Percentiles rank a stretch among this genome's conserved stretches.
These are phyloP conservation scores for Burhinus oedicnemus DNA, from an alignment of 2,113 vertebrate genomes.

Conservation along the genomic window DNA sequence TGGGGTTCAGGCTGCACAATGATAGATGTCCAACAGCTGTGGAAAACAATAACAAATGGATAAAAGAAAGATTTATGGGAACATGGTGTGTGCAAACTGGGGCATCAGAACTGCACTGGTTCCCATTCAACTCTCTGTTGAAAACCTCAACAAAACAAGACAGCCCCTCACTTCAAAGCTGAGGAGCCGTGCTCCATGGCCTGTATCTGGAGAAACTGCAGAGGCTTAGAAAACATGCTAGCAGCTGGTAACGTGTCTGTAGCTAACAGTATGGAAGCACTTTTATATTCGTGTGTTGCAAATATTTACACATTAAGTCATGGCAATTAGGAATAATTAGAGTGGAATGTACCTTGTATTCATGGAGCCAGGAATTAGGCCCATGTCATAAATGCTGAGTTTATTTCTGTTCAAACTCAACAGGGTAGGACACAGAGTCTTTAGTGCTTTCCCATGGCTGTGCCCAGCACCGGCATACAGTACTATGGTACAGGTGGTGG, in stretches of 20 bases:
- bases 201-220: neutral
- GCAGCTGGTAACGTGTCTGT: neutral
- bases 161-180: constrained; percentile 3
- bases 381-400: neutral
- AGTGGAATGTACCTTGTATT: constrained; percentile 61
- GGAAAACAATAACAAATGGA: constrained; percentile 17
- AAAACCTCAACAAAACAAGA: constrained; percentile 1
- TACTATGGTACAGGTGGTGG: neutral
- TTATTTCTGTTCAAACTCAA: neutral
- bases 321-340: constrained; percentile 60
- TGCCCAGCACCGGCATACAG: neutral
- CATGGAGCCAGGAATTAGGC: neutral
- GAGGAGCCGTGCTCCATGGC: neutral
- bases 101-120: neutral
- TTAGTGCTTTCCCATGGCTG: neutral
- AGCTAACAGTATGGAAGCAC: constrained; percentile 46
- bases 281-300: constrained; percentile 16
- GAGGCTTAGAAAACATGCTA: neutral
- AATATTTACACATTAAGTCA: constrained; percentile 62
- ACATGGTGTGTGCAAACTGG: neutral
- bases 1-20: neutral
- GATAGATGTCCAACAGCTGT: neutral
- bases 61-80: constrained; percentile 2
- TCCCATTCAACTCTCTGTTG: constrained; percentile 28
- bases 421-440: neutral